Conservation (phyloP, 2,888 invertebrate genomes). For the Cephus runcator region DNA sequence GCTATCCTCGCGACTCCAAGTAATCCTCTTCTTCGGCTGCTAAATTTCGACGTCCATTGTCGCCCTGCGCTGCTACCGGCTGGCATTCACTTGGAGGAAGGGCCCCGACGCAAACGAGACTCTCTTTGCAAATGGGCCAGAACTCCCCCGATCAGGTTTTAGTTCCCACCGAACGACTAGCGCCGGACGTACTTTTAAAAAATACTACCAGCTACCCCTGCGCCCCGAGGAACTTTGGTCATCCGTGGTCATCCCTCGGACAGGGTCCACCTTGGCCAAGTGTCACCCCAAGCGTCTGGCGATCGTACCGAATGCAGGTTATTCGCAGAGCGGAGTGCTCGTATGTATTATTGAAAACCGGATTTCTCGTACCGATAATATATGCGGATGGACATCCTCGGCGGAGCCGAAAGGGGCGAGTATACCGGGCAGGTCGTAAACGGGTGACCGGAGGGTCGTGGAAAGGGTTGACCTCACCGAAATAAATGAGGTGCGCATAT, state of each 20-base stretch:
- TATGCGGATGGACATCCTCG: slow-evolving; percentile 28
- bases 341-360: slow-evolving; percentile 32
- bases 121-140: too few relatives aligned
- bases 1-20: too few relatives aligned
- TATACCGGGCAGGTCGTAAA: slow-evolving; percentile 25
- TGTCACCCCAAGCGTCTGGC: background rate
- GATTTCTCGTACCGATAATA: slow-evolving; percentile 25
- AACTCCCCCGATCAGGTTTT: slow-evolving; percentile 63
- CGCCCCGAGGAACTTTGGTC: slow-evolving; percentile 25
- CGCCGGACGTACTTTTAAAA: slow-evolving; percentile 14
- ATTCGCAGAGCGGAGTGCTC: background rate
- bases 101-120: too few relatives aligned
- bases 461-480: slow-evolving; percentile 20
- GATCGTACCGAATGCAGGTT: background rate
- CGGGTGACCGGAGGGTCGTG: slow-evolving; percentile 32
- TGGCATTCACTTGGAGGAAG: too few relatives aligned
- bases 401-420: slow-evolving; percentile 15
- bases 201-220: slow-evolving; percentile 10
- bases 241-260: slow-evolving; percentile 51
- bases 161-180: slow-evolving; percentile 57
- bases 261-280: slow-evolving; percentile 15
- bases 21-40: too few relatives aligned
- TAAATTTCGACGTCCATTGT: too few relatives aligned
- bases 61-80: too few relatives aligned
- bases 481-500: background rate